Evolutionary conservation across 2,888 invertebrate genomes (phyloP).

Genomic region (Amiota minor): DNA sequence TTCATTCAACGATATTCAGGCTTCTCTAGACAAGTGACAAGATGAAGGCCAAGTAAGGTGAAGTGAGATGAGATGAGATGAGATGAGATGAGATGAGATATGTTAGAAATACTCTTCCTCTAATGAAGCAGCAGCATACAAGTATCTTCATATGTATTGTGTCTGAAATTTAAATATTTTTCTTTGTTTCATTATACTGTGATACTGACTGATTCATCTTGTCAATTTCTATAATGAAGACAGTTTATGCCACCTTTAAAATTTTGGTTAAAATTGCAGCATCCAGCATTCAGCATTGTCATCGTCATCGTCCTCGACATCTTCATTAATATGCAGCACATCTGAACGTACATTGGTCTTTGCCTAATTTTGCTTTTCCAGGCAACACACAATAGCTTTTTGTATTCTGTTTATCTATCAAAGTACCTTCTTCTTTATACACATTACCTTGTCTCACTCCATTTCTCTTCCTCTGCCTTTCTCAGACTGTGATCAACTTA

Average conservation of each 20-base stretch:
- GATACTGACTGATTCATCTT: background rate
- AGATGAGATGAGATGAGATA: too few relatives aligned
- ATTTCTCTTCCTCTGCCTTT: background rate
- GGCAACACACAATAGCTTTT: background rate
- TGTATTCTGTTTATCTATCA: background rate
- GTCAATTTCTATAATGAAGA: background rate
- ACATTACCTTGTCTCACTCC: background rate
- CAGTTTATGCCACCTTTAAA: too few relatives aligned
- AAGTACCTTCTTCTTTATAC: background rate
- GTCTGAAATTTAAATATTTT: too few relatives aligned
- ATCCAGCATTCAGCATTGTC: background rate
- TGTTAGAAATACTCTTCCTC: too few relatives aligned
- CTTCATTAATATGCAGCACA: slow-evolving; percentile 63
- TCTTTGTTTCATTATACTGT: too few relatives aligned
- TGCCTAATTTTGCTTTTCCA: too few relatives aligned
- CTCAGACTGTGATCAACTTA: background rate
- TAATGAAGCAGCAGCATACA: too few relatives aligned
- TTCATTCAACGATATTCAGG: too few relatives aligned
- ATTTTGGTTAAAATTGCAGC: background rate
- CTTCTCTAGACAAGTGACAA: too few relatives aligned
- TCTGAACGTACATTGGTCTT: slow-evolving; percentile 9
- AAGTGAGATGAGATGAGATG: too few relatives aligned
- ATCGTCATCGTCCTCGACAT: slow-evolving; percentile 24
- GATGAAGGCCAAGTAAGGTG: too few relatives aligned
- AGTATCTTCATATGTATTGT: too few relatives aligned